Evolutionary conservation across 2,888 invertebrate species (phyloP).

Genomic region (Peribatodes rhomboidaria): DNA sequence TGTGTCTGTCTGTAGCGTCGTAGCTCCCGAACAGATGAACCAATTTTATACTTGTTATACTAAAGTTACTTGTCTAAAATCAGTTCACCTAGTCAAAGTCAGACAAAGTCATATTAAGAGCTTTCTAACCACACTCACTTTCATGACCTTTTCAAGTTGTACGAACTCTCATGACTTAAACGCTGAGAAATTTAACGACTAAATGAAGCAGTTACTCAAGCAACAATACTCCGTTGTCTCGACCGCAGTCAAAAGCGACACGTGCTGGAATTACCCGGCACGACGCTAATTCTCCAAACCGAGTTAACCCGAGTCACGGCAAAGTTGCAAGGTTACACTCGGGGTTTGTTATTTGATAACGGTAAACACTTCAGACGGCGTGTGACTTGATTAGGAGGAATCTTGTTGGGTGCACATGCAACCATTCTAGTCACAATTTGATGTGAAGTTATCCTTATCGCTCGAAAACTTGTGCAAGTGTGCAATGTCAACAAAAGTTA

Average conservation of each 20-base stretch:
- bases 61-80: too few species aligned
- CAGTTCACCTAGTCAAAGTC: too few species aligned
- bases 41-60: too few species aligned
- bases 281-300: constrained; percentile 25
- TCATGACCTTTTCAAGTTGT: too few species aligned
- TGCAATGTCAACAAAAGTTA: neutral
- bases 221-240: constrained; percentile 10
- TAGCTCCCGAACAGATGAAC: too few species aligned
- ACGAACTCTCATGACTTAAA: too few species aligned
- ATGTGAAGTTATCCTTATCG: too few species aligned
- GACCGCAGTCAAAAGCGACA: constrained; percentile 24
- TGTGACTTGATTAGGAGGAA: constrained; percentile 20
- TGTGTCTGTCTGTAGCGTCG: too few species aligned
- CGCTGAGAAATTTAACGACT: constrained; percentile 3
- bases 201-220: constrained; percentile 15
- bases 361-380: constrained; percentile 9
- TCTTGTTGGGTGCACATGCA: constrained; percentile 15
- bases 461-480: neutral
- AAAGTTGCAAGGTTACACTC: constrained; percentile 15
- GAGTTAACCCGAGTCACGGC: constrained; percentile 25
- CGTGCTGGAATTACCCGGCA: constrained; percentile 19
- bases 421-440: neutral
- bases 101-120: too few species aligned
- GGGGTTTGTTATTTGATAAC: constrained; percentile 22
- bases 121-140: too few species aligned